A percentile compares a stretch with the other conserved stretches of the same genome.
Evolutionary conservation across 2,797 vertebrate species (phyloP).

Genomic region (Lagodon rhomboides): DNA sequence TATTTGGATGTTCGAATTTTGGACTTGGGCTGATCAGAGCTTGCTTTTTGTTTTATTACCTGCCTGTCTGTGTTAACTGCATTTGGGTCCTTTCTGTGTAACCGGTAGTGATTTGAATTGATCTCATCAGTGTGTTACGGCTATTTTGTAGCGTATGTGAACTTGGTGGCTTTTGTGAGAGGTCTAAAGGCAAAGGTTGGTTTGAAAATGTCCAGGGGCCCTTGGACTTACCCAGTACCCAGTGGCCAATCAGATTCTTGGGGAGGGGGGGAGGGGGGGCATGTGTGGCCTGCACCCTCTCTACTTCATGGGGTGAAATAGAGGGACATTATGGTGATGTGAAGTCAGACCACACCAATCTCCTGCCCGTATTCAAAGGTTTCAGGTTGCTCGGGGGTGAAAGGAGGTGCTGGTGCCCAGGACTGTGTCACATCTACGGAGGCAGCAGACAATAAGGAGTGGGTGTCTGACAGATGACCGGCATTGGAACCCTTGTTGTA

Average conservation of each 20-base stretch:
- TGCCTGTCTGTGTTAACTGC: no score
- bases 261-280: not conserved
- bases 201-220: no score
- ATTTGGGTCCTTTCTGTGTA: no score
- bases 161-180: no score
- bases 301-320: constrained; percentile 14
- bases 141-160: no score
- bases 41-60: no score
- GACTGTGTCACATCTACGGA: constrained; percentile 42
- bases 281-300: not conserved
- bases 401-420: constrained; percentile 44
- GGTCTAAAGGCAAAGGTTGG: no score
- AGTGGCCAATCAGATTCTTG: constrained; percentile 13
- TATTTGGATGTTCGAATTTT: no score
- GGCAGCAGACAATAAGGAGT: constrained; percentile 72
- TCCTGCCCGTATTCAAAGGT: constrained; percentile 53
- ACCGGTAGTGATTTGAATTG: no score
- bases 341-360: constrained; percentile 48
- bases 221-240: no score
- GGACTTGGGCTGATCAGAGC: no score
- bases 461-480: constrained; percentile 77
- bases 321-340: constrained; percentile 34
- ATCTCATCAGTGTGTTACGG: no score
- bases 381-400: constrained; percentile 58
- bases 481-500: constrained; percentile 50